Conservation (phyloP, 2,797 vertebrate genomes). For the Sebastes cheni region DNA sequence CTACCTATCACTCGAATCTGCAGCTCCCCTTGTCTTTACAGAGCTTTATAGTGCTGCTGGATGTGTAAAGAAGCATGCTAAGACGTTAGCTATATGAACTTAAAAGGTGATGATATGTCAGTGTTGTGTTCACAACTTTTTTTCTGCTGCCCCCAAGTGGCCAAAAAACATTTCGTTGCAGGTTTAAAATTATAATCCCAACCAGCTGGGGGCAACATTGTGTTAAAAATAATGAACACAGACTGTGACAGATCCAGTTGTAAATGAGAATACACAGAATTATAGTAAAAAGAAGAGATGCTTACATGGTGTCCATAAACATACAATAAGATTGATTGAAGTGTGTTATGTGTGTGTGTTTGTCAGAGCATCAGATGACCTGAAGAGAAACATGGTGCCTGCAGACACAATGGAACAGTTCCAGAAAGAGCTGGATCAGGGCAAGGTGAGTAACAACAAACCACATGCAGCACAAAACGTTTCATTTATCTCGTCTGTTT, state of each 20-base stretch:
- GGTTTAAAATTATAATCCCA: not conserved
- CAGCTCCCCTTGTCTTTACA: not conserved
- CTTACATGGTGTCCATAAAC: not conserved
- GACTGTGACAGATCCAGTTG: not conserved
- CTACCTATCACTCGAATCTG: not conserved
- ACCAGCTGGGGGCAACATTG: not conserved
- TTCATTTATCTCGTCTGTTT: not conserved
- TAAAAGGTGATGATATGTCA: not conserved
- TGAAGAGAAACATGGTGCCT: conserved; percentile 91
- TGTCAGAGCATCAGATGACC: conserved; percentile 89
- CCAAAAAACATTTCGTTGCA: not conserved
- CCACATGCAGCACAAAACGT: not conserved
- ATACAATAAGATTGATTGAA: not conserved
- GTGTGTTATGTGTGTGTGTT: conserved; percentile 16
- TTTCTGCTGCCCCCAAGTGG: not conserved
- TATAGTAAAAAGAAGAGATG: not conserved
- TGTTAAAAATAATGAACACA: not conserved
- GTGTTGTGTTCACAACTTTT: too few species aligned
- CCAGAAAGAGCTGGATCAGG: conserved; percentile 92
- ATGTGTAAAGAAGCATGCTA: too few species aligned
- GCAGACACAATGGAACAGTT: conserved; percentile 92
- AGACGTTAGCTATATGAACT: too few species aligned
- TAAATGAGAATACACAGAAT: not conserved
- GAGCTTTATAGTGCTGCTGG: too few species aligned
- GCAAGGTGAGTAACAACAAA: conserved; percentile 84